phyloP scores from a whole-genome alignment of 1,140 invertebrate genomes.

The Drosophila neocordata region DNA sequence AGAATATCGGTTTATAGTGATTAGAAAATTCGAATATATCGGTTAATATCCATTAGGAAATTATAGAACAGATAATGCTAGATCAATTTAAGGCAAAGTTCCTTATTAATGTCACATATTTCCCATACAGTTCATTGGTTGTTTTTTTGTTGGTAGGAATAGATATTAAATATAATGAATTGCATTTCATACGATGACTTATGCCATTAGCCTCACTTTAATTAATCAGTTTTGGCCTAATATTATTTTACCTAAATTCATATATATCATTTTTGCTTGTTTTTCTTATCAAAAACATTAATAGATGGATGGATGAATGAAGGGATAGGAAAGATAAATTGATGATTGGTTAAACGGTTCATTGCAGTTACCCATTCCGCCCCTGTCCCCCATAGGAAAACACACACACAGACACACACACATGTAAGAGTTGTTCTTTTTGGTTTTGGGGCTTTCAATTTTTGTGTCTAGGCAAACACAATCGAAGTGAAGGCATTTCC shows the following conservation, averaged over 20 bases:
- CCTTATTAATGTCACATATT: too few relatives aligned
- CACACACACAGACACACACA: not conserved
- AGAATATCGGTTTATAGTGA: too few relatives aligned
- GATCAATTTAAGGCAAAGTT: too few relatives aligned
- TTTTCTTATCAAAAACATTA: slow-evolving; percentile 8
- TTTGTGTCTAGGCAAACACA: slow-evolving; percentile 35
- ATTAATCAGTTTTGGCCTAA: slow-evolving; percentile 9
- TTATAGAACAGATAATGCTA: too few relatives aligned
- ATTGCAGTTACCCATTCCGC: not conserved
- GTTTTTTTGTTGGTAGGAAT: too few relatives aligned
- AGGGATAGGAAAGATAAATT: not conserved
- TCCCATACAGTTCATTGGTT: not conserved
- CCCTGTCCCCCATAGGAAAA: not conserved
- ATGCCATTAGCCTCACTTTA: not conserved
- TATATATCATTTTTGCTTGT: slow-evolving; percentile 13
- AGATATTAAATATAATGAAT: not conserved
- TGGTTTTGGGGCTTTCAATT: not conserved
- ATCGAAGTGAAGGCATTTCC: slow-evolving; percentile 20
- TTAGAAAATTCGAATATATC: too few relatives aligned
- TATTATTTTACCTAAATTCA: not conserved
- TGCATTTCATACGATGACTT: not conserved
- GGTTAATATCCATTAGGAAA: too few relatives aligned
- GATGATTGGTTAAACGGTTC: not conserved
- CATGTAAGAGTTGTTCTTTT: not conserved
- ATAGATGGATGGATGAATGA: slow-evolving; percentile 1